phyloP scores from a whole-genome alignment of 2,888 invertebrate species.

The Tenthredo distinguenda region DNA sequence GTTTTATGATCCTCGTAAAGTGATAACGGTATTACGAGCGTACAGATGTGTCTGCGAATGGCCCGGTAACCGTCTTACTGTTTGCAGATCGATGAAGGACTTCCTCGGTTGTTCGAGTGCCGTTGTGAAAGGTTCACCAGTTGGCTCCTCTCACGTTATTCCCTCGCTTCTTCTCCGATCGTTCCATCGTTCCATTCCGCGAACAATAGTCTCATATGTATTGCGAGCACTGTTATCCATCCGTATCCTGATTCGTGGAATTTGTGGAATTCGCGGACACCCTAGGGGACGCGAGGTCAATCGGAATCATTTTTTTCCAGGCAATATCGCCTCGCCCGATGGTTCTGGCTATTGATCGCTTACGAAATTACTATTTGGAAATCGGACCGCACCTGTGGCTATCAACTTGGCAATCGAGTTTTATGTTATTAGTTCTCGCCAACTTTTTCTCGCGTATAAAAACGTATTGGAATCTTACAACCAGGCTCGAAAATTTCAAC shows the following conservation, averaged over 20 bases:
- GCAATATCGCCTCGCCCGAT: slow-evolving; percentile 31
- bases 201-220: slow-evolving; percentile 34
- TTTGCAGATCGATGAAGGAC: slow-evolving; percentile 43
- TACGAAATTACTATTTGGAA: slow-evolving; percentile 49
- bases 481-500: slow-evolving; percentile 18
- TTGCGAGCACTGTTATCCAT: slow-evolving; percentile 39
- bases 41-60: slow-evolving; percentile 3
- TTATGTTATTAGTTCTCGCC: slow-evolving; percentile 18
- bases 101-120: slow-evolving; percentile 22
- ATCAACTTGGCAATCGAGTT: slow-evolving; percentile 45
- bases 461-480: slow-evolving; percentile 9
- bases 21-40: slow-evolving; percentile 36
- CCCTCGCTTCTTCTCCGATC: neutral
- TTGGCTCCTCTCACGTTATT: neutral
- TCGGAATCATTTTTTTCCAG: slow-evolving; percentile 43
- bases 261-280: slow-evolving; percentile 35
- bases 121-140: slow-evolving; percentile 39
- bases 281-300: slow-evolving; percentile 44
- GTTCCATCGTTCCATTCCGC: slow-evolving; percentile 13
- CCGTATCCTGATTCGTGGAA: slow-evolving; percentile 15
- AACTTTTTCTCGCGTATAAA: neutral
- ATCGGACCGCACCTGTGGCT: slow-evolving; percentile 46
- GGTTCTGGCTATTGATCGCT: slow-evolving; percentile 43
- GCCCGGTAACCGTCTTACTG: slow-evolving; percentile 37
- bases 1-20: slow-evolving; percentile 24